These are phyloP conservation scores for Pseudonaja textilis DNA, from an alignment of 2,113 vertebrate species.

Conservation along the genomic window DNA sequence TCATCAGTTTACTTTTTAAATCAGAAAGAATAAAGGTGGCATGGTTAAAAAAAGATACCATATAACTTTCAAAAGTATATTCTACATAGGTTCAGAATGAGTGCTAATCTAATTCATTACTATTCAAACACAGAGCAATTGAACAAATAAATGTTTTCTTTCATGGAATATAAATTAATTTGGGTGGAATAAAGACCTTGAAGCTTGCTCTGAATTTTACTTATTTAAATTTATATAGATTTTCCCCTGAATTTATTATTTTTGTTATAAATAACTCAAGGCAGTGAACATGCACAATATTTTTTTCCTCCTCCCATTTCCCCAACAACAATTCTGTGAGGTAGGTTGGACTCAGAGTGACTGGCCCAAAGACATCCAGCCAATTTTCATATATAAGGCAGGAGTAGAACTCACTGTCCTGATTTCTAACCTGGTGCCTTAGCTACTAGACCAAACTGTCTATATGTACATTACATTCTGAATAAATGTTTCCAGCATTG, in stretches of 20 bases:
- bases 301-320: background rate
- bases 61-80: background rate
- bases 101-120: background rate
- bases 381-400: background rate
- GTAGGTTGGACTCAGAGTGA: background rate
- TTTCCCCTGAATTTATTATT: background rate
- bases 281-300: background rate
- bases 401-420: background rate
- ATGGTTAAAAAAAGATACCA: background rate
- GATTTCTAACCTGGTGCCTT: background rate
- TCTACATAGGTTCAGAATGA: background rate
- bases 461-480: background rate
- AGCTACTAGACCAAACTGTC: background rate
- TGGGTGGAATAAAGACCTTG: background rate
- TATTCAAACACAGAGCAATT: conserved; percentile 13
- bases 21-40: conserved; percentile 13
- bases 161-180: background rate
- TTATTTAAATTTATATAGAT: background rate
- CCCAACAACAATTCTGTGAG: background rate
- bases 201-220: conserved; percentile 6
- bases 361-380: background rate
- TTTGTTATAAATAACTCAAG: background rate
- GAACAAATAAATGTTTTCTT: conserved; percentile 12
- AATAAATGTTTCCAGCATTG: background rate
- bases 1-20: background rate